A percentile compares a stretch with the other conserved stretches of the same genome.
Conservation (phyloP, 2,888 invertebrate genomes). For the Drosophila glabriapex region DNA sequence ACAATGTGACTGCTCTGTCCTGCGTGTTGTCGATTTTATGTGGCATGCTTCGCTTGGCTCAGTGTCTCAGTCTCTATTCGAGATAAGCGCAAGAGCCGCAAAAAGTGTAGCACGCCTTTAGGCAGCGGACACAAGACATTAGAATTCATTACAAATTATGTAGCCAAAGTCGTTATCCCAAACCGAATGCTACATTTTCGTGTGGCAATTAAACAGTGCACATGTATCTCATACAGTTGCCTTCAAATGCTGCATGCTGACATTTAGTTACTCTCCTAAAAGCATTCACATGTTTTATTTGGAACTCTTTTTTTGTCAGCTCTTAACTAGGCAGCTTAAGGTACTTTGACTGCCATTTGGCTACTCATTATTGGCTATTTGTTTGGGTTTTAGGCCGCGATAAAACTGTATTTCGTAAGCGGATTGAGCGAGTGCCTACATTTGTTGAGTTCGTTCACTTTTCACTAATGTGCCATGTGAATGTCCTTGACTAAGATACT, state of each 20-base stretch:
- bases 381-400: neutral
- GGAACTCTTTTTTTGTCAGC: neutral
- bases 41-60: slow-evolving; percentile 27
- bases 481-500: neutral
- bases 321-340: slow-evolving; percentile 5
- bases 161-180: slow-evolving; percentile 57
- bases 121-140: slow-evolving; percentile 64
- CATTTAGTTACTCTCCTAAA: slow-evolving; percentile 38
- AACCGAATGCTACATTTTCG: slow-evolving; percentile 43
- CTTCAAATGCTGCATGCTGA: neutral
- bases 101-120: slow-evolving; percentile 63
- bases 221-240: slow-evolving; percentile 41
- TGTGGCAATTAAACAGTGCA: slow-evolving; percentile 72
- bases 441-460: neutral
- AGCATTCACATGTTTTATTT: neutral
- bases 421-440: slow-evolving; percentile 15
- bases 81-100: slow-evolving; percentile 32
- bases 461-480: neutral
- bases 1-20: slow-evolving; percentile 60
- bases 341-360: neutral
- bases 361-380: slow-evolving; percentile 2
- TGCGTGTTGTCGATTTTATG: slow-evolving; percentile 54
- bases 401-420: slow-evolving; percentile 8
- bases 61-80: slow-evolving; percentile 8
- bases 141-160: slow-evolving; percentile 80